Evolutionary conservation across 2,888 invertebrate genomes (phyloP), one percentile per base, ranked within the genome.

Genomic region (Macrosiphum euphorbiae): DNA sequence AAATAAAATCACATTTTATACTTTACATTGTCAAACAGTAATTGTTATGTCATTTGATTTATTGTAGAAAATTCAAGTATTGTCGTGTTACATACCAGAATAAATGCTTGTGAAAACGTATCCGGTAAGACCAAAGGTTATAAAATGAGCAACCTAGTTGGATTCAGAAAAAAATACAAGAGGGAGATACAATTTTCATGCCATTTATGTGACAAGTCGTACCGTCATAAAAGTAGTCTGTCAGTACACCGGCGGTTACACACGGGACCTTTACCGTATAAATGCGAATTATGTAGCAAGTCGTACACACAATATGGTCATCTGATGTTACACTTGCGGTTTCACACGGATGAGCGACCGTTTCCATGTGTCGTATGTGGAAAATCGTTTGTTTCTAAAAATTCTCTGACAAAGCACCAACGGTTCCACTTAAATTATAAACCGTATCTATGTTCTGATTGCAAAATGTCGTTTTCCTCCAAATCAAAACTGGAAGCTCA

Each of bases 361-460:
- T 11, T 28, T 61, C 3, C 10, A 61, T 61, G 61, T 61, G 11
- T 0, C 10, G 28, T 61, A 61, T 61, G 61, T 13, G 61, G 11
- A n/a, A 61, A 61, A n/a, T 0, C 28, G 28, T 61, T 13, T 61
- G 3, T 3, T 11, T 4, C 11, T 61, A 28, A 0, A 3, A 1
- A n/a, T 3, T 3, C n/a, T 13, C 13, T 61, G 28, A 61, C 0
- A 13, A n/a, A 3, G 1, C 61, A n/a, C n/a, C 13, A 13, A n/a
- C 0, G 13, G 11, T 4, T n/a, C 3, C n/a, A 61, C 4, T 3
- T n/a, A 3, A 11, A 61, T n/a, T 0, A 0, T 3, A n/a, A 3
- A 61, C n/a, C n/a, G 3, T 1, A 61, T 13, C 1, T 10, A 28
- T 61, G 61, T n/a, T 10, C 3, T 0, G 28, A 28, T 10, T 61